Evolutionary conservation across 2,113 vertebrate species (phyloP).

Genomic region (Macquaria ambigua): DNA sequence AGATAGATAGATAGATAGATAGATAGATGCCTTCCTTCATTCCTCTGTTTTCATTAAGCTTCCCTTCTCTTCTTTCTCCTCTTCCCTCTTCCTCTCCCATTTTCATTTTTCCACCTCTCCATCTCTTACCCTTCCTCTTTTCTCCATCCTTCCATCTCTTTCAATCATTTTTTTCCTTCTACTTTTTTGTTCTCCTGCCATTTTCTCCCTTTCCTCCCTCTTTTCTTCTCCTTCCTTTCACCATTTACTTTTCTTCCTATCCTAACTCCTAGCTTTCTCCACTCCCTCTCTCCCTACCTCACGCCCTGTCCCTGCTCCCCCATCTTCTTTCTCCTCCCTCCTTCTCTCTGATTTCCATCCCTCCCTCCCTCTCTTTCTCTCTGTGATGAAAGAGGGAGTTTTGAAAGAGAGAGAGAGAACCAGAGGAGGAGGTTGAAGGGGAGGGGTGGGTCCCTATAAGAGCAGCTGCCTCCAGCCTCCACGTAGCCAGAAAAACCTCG

Average conservation of each 20-base stretch:
- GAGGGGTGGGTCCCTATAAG: conserved; percentile 85
- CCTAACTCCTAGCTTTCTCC: background rate
- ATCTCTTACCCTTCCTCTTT: background rate
- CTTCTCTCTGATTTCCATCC: background rate
- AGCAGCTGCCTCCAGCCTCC: conserved; percentile 75
- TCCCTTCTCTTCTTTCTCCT: background rate
- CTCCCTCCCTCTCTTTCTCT: conserved; percentile 38
- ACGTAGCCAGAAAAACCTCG: conserved; percentile 74
- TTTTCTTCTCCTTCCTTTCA: background rate
- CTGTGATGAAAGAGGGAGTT: conserved; percentile 65
- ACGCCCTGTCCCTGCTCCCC: background rate
- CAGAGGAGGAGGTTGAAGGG: conserved; percentile 69
- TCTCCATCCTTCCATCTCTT: background rate
- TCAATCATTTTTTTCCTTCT: background rate
- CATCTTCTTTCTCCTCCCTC: background rate
- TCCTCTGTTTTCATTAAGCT: no score
- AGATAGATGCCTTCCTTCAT: no score
- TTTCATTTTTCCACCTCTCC: conserved; percentile 2
- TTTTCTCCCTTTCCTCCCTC: background rate
- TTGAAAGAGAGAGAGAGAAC: conserved; percentile 61
- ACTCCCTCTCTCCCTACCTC: background rate
- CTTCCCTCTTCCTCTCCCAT: background rate
- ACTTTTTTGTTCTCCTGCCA: background rate
- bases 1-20: no score
- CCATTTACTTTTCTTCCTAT: conserved; percentile 9